Evolutionary conservation across 2,113 vertebrate genomes (phyloP), one percentile per base, ranked within the genome.

Genomic region (Varanus komodoensis): DNA sequence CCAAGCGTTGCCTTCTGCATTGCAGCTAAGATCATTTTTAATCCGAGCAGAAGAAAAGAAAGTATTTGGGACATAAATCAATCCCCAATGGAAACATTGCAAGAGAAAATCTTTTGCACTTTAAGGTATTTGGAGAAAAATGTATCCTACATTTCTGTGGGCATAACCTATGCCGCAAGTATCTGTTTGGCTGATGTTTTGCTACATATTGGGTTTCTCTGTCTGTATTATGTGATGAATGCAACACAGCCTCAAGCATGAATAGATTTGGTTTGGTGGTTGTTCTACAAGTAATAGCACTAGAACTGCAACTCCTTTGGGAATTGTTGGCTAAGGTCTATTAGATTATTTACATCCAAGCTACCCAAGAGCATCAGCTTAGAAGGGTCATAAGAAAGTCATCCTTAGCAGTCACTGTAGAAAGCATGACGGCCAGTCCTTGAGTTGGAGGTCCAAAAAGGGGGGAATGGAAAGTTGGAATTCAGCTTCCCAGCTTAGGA

Each of bases 341-440:
- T 86, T 87, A 57, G 85, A 93, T 94, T 93, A 23, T 92, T 96
- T 95, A 91, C 27, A 71, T 88, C 91, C 87, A 92, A 91, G 95
- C 83, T 92, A 50, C 48, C 67, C 69, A 54, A 0, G 69, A 93
- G 89, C 92, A 85, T 93, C 85, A 93, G 34, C 89, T 94, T 94
- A 83, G 92, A 92, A 89, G 50, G 71, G 78, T 88, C 0, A 0
- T 73, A 91, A 94, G 84, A 96, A 95, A 94, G 87, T 92, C 81
- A 67, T 77, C 8, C 38, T 94, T 92, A 92, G 91, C 91, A 93
- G 91, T 94, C 69, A 81, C 83, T 75, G 87, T 15, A 84, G 91
- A n/a, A 94, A 95, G 68, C 38, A 74, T 94, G 90, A 93, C 89
- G 94, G 93, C 95, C 87, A 92, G 27, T 89, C 17, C 89, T 92